phyloP scores from a whole-genome alignment of 2,888 invertebrate species.

The Matsumyia berberina region DNA sequence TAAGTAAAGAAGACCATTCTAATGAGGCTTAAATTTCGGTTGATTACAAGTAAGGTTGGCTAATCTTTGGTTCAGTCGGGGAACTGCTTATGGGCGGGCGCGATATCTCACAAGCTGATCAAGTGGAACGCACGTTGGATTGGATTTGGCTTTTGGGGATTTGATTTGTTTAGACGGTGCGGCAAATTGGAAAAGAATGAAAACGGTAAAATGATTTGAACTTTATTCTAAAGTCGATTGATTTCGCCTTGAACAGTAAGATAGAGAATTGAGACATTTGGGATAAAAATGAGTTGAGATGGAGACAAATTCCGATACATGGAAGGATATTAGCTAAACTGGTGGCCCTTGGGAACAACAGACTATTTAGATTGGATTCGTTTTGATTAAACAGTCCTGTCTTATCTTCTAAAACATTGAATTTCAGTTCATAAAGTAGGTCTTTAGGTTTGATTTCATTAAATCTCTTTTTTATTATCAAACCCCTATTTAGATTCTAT shows the following conservation, averaged over 20 bases:
- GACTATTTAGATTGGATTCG: too few species aligned
- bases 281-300: too few species aligned
- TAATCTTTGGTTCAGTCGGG: constrained; percentile 42
- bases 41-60: constrained; percentile 55
- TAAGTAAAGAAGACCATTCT: constrained; percentile 58
- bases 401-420: too few species aligned
- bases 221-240: constrained; percentile 56
- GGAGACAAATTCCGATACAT: too few species aligned
- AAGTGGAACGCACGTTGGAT: constrained; percentile 63
- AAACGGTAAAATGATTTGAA: constrained; percentile 46
- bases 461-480: too few species aligned
- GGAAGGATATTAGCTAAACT: too few species aligned
- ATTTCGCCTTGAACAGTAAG: constrained; percentile 42
- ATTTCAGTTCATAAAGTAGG: too few species aligned
- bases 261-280: constrained; percentile 9
- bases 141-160: constrained; percentile 51
- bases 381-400: too few species aligned
- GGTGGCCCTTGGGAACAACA: too few species aligned
- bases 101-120: constrained; percentile 64
- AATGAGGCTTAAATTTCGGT: constrained; percentile 74
- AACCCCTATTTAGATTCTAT: too few species aligned
- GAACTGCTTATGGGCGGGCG: constrained; percentile 63
- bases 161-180: constrained; percentile 71
- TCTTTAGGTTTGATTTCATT: too few species aligned
- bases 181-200: constrained; percentile 61